Conservation (phyloP, 2,888 invertebrate genomes). For the Drosophila kuntzei region DNA sequence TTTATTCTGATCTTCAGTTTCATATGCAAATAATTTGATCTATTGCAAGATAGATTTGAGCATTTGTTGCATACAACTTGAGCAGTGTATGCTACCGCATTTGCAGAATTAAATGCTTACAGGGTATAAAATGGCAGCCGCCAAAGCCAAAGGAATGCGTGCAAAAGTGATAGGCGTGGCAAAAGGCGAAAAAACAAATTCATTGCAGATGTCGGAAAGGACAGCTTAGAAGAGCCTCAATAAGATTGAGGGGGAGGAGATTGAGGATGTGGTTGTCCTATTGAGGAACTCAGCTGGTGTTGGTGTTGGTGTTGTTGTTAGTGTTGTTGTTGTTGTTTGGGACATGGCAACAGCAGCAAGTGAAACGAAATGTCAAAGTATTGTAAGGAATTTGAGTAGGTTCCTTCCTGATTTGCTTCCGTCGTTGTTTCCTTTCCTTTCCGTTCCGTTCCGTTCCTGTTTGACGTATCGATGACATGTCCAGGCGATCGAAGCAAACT, state of each 20-base stretch:
- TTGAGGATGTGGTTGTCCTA: slow-evolving; percentile 8
- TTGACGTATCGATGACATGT: slow-evolving; percentile 43
- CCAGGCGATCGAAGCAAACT: neutral
- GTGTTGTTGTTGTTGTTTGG: slow-evolving; percentile 5
- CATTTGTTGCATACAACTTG: neutral
- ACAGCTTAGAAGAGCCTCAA: neutral
- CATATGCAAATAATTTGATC: no score
- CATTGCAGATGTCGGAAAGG: slow-evolving; percentile 57
- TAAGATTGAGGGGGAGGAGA: neutral
- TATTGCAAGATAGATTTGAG: no score
- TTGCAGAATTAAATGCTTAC: neutral
- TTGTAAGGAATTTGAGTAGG: slow-evolving; percentile 58
- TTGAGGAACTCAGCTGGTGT: slow-evolving; percentile 17
- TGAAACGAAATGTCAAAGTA: slow-evolving; percentile 66
- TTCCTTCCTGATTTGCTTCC: slow-evolving; percentile 63
- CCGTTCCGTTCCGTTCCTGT: slow-evolving; percentile 20
- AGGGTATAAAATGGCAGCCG: slow-evolving; percentile 20
- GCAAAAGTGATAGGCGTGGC: slow-evolving; percentile 41
- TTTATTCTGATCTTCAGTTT: no score
- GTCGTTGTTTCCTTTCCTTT: slow-evolving; percentile 37
- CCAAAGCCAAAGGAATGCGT: slow-evolving; percentile 30
- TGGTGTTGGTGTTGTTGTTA: slow-evolving; percentile 5
- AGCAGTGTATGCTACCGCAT: neutral
- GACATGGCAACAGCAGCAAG: slow-evolving; percentile 16
- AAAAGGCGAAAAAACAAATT: slow-evolving; percentile 50